phyloP scores from a whole-genome alignment of 2,797 vertebrate species.

The Anguilla pacifica region DNA sequence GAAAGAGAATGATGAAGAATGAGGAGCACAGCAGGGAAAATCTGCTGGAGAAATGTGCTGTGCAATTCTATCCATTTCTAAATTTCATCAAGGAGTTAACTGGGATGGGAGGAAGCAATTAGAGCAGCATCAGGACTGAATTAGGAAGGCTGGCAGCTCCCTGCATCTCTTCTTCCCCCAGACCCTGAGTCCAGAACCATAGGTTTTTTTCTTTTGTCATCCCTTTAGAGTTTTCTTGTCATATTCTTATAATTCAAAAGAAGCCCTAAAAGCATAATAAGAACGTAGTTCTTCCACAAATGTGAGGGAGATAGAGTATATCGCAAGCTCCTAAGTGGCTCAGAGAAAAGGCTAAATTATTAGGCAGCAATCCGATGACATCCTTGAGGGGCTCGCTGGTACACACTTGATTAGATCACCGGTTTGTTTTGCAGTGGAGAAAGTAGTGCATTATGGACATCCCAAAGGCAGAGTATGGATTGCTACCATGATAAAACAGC shows the following conservation, averaged over 20 bases:
- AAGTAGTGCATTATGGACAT: constrained; percentile 42
- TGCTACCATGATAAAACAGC: constrained; percentile 45
- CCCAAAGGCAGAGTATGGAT: constrained; percentile 39
- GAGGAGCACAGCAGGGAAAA: constrained; percentile 5
- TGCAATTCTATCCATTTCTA: constrained; percentile 39
- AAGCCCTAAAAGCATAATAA: neutral
- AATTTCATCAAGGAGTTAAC: constrained; percentile 49
- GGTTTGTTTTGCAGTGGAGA: constrained; percentile 20
- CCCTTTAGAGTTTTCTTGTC: neutral
- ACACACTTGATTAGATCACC: constrained; percentile 48
- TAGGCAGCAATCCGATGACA: constrained; percentile 22
- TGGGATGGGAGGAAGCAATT: constrained; percentile 44
- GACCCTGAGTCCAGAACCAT: neutral
- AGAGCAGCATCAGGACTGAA: constrained; percentile 44
- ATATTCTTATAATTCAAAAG: constrained; percentile 1
- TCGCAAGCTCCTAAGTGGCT: constrained; percentile 15
- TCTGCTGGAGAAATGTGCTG: constrained; percentile 36
- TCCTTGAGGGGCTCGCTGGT: constrained; percentile 34
- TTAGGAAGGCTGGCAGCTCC: constrained; percentile 18
- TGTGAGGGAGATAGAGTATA: neutral
- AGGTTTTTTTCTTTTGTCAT: neutral
- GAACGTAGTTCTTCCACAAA: neutral
- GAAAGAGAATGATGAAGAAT: neutral
- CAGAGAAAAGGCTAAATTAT: constrained; percentile 18
- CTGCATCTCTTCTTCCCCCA: constrained; percentile 10